Base-by-base conservation (phyloP, 2,797 vertebrate genomes). In the Sebastes diploproa region DNA sequence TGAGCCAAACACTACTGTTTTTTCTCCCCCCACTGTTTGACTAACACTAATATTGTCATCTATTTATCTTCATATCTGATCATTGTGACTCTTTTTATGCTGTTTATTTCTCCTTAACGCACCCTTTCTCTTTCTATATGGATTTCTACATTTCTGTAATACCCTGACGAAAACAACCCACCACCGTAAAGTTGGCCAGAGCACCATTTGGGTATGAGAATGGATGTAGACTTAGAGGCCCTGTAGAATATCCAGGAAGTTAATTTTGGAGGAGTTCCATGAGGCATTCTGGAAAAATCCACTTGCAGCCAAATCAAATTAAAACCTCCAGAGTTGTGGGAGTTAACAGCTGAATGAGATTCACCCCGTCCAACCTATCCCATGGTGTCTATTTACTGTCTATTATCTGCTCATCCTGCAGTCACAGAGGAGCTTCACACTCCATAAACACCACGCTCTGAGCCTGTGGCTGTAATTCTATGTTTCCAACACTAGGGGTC, bases 231-330 rank as follows among this genome's bases (percentile, higher is more conserved):
- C 81, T 76, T 29, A 85, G 77, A 86, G 86, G 81, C 89, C 73
- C 83, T 86, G 89, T 69, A 91, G 83, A 90, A 84, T 87, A 91
- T 91, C 66, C 90, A 93, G 92, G 92, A 95, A 93, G 92, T 94
- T 94, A 36, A 86, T 91, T 83, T 94, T 94, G 93, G 93, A 92
- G 69, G 34, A 38, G 32, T 59, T 93, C 92, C 94, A 93, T 34
- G 29, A 86, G 60, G 62, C 50, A 50, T 88, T 93, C 81, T 92
- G 87, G 83, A 92, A 89, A 90, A 65, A 81, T 72, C 60, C 29
- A 46, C 70, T 76, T 86, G 20, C 52, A 84, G 88, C 81, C 86
- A 89, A 89, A 90, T 92, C 75, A 83, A 91, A 93, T 93, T 85
- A 86, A 71, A 84, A 56, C 38, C 76, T 73, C 77, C 75, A 69